Conservation (phyloP, 2,113 vertebrate species). For the Monopterus albus region DNA sequence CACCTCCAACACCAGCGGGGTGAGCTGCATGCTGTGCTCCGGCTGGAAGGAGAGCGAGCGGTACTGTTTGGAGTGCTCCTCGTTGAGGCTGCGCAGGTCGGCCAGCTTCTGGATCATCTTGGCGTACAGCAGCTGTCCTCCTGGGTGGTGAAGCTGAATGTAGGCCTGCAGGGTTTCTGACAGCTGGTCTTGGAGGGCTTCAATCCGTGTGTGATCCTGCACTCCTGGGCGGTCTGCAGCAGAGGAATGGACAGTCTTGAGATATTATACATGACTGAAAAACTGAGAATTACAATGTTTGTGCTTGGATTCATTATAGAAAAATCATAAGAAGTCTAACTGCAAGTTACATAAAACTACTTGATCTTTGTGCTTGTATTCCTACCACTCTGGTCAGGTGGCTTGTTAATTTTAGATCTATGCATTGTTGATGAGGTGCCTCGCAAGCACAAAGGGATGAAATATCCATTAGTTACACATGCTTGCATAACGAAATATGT, state of each 20-base stretch:
- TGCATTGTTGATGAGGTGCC: slow-evolving; percentile 54
- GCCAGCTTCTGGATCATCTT: slow-evolving; percentile 99
- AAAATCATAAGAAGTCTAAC: neutral
- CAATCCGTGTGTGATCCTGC: slow-evolving; percentile 88
- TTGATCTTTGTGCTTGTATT: neutral
- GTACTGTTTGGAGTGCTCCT: slow-evolving; percentile 98
- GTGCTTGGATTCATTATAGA: neutral
- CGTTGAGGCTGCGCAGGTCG: slow-evolving; percentile 95
- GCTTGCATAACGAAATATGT: slow-evolving; percentile 41
- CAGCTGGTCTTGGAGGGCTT: slow-evolving; percentile 91
- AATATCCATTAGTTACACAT: slow-evolving; percentile 40
- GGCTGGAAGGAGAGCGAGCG: slow-evolving; percentile 93
- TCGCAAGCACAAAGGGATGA: slow-evolving; percentile 35
- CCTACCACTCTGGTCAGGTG: slow-evolving; percentile 4
- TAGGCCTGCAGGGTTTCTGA: slow-evolving; percentile 94
- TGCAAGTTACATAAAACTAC: neutral
- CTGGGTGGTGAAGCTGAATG: slow-evolving; percentile 90
- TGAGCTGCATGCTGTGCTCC: slow-evolving; percentile 95
- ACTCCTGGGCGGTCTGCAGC: slow-evolving; percentile 91
- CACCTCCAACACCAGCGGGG: slow-evolving; percentile 94
- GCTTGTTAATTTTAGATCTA: slow-evolving; percentile 34
- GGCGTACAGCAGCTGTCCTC: slow-evolving; percentile 90
- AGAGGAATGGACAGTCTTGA: neutral
- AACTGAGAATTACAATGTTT: neutral
- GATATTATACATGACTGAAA: neutral